Evolutionary conservation across 2,797 vertebrate genomes (phyloP).

Genomic region (Echiichthys vipera): DNA sequence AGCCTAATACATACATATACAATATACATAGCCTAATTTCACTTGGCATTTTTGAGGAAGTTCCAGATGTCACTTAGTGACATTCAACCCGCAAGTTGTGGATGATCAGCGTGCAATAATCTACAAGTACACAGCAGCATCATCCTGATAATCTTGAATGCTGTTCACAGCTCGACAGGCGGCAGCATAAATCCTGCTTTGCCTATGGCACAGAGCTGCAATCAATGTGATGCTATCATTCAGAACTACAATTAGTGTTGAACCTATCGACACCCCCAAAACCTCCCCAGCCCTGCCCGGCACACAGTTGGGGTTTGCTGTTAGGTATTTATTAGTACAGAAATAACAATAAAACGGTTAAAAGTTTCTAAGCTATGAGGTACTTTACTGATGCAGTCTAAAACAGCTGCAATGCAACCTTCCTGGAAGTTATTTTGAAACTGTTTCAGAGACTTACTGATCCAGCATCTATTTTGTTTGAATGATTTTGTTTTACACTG

Average conservation of each 20-base stretch:
- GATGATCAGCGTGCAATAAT: neutral
- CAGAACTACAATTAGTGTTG: neutral
- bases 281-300: neutral
- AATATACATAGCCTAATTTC: no score
- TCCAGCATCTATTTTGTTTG: no score
- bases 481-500: no score
- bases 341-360: no score
- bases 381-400: no score
- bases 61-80: neutral
- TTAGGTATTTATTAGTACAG: no score
- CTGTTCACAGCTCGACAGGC: neutral
- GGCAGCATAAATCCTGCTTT: neutral
- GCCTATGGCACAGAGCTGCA: neutral
- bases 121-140: neutral
- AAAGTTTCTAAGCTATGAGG: no score
- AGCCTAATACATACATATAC: no score
- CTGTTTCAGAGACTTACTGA: no score
- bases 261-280: neutral
- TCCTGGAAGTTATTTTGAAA: no score
- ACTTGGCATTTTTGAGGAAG: neutral
- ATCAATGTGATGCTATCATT: neutral
- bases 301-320: neutral
- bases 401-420: no score
- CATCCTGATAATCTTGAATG: conserved; percentile 1
- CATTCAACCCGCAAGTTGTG: neutral